These are phyloP conservation scores for Aldabrachelys gigantea DNA, from an alignment of 2,113 vertebrate genomes.

Conservation along the genomic window DNA sequence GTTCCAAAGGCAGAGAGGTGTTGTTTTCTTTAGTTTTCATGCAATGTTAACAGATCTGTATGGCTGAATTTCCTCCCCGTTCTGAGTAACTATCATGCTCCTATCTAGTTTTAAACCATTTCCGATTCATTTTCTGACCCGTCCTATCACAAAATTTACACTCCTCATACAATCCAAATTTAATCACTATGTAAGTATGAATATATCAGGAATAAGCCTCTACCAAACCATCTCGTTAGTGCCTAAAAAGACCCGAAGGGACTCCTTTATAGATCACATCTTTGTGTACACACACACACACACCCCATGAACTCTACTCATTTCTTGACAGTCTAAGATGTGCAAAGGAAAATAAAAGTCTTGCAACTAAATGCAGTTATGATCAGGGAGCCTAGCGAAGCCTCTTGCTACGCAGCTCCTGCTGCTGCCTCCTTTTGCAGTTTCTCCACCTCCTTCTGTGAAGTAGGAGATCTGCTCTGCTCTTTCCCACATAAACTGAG, in stretches of 20 bases:
- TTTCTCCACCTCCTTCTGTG: slow-evolving; percentile 64
- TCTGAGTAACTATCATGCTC: background rate
- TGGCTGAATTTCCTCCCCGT: background rate
- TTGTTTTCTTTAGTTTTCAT: background rate
- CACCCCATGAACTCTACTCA: background rate
- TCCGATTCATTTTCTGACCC: background rate
- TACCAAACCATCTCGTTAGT: background rate
- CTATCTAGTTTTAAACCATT: background rate
- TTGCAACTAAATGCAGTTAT: background rate
- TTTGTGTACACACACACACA: too few species aligned
- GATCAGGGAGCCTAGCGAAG: slow-evolving; percentile 2
- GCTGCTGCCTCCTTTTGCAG: background rate
- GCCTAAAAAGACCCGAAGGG: background rate
- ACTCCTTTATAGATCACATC: too few species aligned
- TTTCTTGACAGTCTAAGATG: background rate
- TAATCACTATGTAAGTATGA: background rate
- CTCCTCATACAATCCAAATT: background rate
- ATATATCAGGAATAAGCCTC: background rate
- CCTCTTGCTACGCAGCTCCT: background rate
- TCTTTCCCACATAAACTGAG: slow-evolving; percentile 70
- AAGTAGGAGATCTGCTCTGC: slow-evolving; percentile 58
- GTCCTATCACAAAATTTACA: background rate
- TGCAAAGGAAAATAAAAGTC: background rate
- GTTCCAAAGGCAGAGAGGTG: too few species aligned
- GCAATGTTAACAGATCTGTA: background rate